Evolutionary conservation across 2,888 invertebrate genomes (phyloP).

Genomic region (Drosophila koepferae): DNA sequence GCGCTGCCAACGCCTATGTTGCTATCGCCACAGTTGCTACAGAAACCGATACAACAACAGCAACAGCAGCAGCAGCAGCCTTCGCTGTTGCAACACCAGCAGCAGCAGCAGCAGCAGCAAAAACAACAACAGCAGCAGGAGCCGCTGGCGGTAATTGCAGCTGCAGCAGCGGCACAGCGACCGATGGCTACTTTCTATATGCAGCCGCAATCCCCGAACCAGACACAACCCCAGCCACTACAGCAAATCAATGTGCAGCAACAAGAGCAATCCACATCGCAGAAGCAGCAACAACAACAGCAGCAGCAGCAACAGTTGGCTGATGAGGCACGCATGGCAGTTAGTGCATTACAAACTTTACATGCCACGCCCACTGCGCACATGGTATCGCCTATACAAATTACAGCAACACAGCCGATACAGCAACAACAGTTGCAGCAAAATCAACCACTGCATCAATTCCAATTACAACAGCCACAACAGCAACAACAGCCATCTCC

Average conservation of each 20-base stretch:
- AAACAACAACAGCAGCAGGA: conserved; percentile 32
- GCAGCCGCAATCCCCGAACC: conserved; percentile 21
- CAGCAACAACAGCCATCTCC: conserved; percentile 12
- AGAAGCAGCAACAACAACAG: conserved; percentile 27
- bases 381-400: conserved; percentile 41
- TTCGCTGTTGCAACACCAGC: conserved; percentile 46
- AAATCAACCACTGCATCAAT: conserved; percentile 13
- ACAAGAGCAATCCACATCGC: conserved; percentile 5
- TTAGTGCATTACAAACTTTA: conserved; percentile 66
- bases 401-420: conserved; percentile 18
- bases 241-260: conserved; percentile 25
- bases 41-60: conserved; percentile 46
- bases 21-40: conserved; percentile 69
- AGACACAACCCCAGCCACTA: conserved; percentile 26
- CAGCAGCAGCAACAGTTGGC: conserved; percentile 50
- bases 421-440: conserved; percentile 16
- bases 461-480: conserved; percentile 22
- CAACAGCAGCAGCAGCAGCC: conserved; percentile 38
- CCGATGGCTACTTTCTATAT: conserved; percentile 53
- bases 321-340: conserved; percentile 69
- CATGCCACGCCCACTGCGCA: conserved; percentile 60
- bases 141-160: conserved; percentile 58
- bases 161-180: conserved; percentile 56
- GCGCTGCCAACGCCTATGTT: conserved; percentile 74
- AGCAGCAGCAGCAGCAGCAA: conserved; percentile 37